Percentiles rank a stretch among this genome's conserved stretches.
Evolutionary conservation across 2,888 invertebrate species (phyloP).

Genomic region (Thelaira solivaga): DNA sequence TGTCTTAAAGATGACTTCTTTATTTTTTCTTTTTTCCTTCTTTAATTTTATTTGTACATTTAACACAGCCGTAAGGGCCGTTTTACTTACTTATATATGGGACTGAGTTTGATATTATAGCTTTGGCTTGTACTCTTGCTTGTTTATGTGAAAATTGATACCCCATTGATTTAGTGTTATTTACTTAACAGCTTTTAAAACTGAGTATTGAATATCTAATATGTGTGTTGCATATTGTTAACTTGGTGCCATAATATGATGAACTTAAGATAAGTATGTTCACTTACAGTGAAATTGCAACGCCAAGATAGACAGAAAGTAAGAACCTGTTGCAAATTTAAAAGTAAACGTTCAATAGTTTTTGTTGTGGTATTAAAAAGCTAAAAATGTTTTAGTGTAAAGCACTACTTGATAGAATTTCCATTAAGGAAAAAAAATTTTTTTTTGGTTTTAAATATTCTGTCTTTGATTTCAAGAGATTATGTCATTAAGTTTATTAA

Average conservation of each 20-base stretch:
- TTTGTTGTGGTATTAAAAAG: neutral
- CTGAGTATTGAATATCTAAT: slow-evolving; percentile 52
- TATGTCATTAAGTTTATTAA: slow-evolving; percentile 14
- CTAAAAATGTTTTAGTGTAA: neutral
- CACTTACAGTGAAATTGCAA: slow-evolving; percentile 21
- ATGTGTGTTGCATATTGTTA: slow-evolving; percentile 50
- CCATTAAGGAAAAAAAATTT: slow-evolving; percentile 29
- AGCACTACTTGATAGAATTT: neutral
- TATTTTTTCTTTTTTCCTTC: neutral
- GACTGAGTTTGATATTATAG: too few species aligned
- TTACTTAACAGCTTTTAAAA: slow-evolving; percentile 59
- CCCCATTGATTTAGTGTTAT: slow-evolving; percentile 59
- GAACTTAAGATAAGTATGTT: slow-evolving; percentile 53
- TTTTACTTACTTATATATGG: too few species aligned
- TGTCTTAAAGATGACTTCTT: slow-evolving; percentile 56
- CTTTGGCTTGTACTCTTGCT: too few species aligned
- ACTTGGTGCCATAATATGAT: slow-evolving; percentile 56
- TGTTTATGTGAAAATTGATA: slow-evolving; percentile 50
- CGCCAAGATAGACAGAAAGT: neutral
- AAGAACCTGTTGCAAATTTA: slow-evolving; percentile 41
- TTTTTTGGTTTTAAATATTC: too few species aligned
- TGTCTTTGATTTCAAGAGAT: neutral
- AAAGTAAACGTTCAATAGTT: too few species aligned
- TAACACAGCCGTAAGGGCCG: too few species aligned
- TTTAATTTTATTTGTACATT: too few species aligned